Base-by-base conservation (phyloP, 2,797 vertebrate species). In the Luscinia megarhynchos region DNA sequence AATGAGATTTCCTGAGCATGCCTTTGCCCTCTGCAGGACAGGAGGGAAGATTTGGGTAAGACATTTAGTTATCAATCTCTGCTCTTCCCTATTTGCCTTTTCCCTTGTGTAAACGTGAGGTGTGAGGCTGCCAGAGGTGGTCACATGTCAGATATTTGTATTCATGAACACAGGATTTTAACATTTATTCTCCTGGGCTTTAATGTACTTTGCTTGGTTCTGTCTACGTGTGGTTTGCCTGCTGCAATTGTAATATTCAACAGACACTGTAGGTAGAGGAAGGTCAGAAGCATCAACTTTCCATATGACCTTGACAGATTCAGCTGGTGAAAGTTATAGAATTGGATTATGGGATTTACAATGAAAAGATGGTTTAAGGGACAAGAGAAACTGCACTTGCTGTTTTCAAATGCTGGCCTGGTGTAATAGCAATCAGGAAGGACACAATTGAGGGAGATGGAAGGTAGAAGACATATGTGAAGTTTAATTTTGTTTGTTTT, bases 311-410 rank as follows among this genome's bases (percentile, higher is more conserved):
- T 95, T 96, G 95, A 77, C 83, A 85, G 94, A 95, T 92, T 94
- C 93, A 94, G 73, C 89, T 34, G 7, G 90, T 81, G 96, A 96
- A 97, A 97, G 96, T 94, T 94, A 93, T 13, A 36, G 93, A 94
- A 95, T 92, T 95, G 93, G 95, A 96, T 97, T 96, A 96, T 40
- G 66, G 90, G 95, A 93, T 96, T 97, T 96, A 84, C 87, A 78
- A n/a, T 34, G 93, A 80, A 95, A 96, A 92, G 89, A 77, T 92
- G 80, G 57, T 94, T 93, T 84, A 92, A 91, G 74, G 73, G 46
- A 61, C 73, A 82, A 77, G 81, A 89, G 80, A 79, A 91, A 29
- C 80, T 59, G 27, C 12, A 21, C 57, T 84, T 78, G 43, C 45
- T 70, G 7, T 58, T 90, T 94, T 82, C 45, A 51, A 58, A 91